Base-by-base conservation (phyloP, 2,797 vertebrate species). In the Microhierax caerulescens region DNA sequence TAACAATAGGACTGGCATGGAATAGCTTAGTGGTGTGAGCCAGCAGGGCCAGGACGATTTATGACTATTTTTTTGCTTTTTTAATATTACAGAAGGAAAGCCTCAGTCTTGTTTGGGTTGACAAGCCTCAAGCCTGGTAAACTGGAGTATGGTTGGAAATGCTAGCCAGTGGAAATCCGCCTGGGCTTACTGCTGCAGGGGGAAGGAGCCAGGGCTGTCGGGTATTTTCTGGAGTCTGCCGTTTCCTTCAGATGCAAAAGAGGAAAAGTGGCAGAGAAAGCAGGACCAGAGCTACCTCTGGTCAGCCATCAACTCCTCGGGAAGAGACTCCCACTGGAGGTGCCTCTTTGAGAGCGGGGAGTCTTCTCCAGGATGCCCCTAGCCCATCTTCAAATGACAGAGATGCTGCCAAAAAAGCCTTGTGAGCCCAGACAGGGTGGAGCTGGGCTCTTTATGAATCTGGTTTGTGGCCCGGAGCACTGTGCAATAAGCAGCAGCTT, bases 1-100 rank as follows among this genome's bases (percentile, higher is more conserved):
- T 97, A 97, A 98, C 95, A 97, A 96, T 95, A 90, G 90, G 60
- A 78, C 73, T 97, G 95, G 95, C 94, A 95, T 85, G 90, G 94
- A 97, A 95, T 60, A 89, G 56, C 69, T 95, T 68, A 89, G 90
- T 88, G 85, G 85, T 3, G 51, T 77, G 84, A 97, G 92, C 85
- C 90, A 95, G 91, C 85, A 93, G 67, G 96, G 93, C 97, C 97
- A 97, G 73, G 28, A 90, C 87, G 73, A 97, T 97, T 97, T 97
- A 94, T 92, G 95, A 60, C 59, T 84, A 11, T 57, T 32, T 64
- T 85, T 84, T 72, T 56, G 2, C 43, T 73, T 86, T 96, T 96
- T 96, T 93, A 95, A 91, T 93, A 85, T 87, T 95, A 51, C 79
- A 94, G 86, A 92, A 95, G 72, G 79, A 95, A 95, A 95, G 27